These are phyloP conservation scores for Zosterops lateralis DNA, from an alignment of 2,113 vertebrate genomes.

Conservation along the genomic window DNA sequence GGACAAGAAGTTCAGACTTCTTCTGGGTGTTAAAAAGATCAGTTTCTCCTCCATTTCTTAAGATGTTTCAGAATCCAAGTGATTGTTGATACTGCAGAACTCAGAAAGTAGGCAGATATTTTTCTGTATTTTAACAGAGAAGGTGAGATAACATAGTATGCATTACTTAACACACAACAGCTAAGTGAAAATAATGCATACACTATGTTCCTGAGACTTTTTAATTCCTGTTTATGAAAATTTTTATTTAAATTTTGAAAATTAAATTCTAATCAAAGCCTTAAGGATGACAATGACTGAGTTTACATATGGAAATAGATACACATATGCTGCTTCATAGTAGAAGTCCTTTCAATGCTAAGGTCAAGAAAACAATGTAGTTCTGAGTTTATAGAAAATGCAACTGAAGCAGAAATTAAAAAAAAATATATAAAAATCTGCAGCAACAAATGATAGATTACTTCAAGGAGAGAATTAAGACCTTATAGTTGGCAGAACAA, in stretches of 20 bases:
- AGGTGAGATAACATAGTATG: neutral
- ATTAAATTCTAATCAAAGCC: neutral
- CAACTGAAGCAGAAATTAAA: neutral
- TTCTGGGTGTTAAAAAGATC: neutral
- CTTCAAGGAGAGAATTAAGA: neutral
- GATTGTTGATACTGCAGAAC: neutral
- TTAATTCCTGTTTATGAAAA: neutral
- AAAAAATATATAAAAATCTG: too few species aligned
- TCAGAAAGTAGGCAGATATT: neutral
- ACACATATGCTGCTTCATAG: accelerated
- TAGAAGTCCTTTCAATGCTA: neutral
- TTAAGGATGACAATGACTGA: neutral
- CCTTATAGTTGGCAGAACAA: accelerated
- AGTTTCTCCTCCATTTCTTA: neutral
- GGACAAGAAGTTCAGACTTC: accelerated
- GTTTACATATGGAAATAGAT: neutral
- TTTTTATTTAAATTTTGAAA: neutral
- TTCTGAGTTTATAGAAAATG: neutral
- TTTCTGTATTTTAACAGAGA: neutral
- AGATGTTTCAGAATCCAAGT: neutral
- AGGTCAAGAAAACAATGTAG: neutral
- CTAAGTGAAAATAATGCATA: neutral
- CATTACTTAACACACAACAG: neutral
- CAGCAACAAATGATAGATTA: neutral
- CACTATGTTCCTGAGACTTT: neutral